Evolutionary conservation across 2,113 vertebrate genomes (phyloP).

Genomic region (Menidia beryllina): DNA sequence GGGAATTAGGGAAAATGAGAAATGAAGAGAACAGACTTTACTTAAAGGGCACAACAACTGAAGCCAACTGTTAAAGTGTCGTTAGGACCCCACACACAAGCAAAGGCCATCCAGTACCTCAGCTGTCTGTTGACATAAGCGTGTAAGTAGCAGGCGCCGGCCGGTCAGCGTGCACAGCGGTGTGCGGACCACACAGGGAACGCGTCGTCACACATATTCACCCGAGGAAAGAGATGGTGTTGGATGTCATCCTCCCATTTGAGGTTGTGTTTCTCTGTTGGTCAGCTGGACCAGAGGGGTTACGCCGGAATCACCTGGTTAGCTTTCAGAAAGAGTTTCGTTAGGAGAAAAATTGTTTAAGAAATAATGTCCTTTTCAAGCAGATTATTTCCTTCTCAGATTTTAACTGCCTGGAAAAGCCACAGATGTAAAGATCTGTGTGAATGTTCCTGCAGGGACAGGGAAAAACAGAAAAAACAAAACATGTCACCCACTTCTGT

Average conservation of each 20-base stretch:
- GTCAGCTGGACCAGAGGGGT: not conserved
- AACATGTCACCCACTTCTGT: too few relatives aligned
- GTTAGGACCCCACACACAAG: conserved; percentile 55
- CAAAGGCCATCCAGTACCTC: conserved; percentile 41
- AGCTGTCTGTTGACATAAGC: conserved; percentile 38
- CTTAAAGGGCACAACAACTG: conserved; percentile 1
- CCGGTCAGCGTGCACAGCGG: conserved; percentile 11
- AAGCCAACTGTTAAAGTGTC: conserved; percentile 43
- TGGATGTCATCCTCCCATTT: not conserved
- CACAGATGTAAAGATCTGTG: too few relatives aligned
- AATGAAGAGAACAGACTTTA: not conserved
- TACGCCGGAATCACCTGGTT: not conserved
- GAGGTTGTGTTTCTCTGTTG: not conserved
- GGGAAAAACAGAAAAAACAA: too few relatives aligned
- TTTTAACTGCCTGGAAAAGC: too few relatives aligned
- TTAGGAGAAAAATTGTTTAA: too few relatives aligned
- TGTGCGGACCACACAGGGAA: conserved; percentile 40
- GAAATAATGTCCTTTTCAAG: too few relatives aligned
- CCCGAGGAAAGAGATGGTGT: conserved; percentile 1
- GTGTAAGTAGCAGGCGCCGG: conserved; percentile 31
- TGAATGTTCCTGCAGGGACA: too few relatives aligned
- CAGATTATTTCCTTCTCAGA: too few relatives aligned
- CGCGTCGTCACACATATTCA: conserved; percentile 11
- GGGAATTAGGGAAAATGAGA: too few relatives aligned
- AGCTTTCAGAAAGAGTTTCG: too few relatives aligned